Conservation (phyloP, 2,113 vertebrate genomes). For the Phyllopteryx taeniolatus region DNA sequence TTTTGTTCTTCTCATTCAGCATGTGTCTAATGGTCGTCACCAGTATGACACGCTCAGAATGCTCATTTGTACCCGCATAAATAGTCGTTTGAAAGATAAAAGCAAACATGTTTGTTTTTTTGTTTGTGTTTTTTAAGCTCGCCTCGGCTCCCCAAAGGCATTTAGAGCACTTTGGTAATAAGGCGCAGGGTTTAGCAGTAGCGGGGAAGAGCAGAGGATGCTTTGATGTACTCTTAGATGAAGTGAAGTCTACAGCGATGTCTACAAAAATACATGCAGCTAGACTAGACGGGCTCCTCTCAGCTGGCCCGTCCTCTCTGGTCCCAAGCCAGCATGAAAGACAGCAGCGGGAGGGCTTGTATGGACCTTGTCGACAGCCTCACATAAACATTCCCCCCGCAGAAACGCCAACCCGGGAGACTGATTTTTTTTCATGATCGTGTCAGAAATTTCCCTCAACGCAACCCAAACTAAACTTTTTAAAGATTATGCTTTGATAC, state of each 20-base stretch:
- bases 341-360: constrained; percentile 65
- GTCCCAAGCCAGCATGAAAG: constrained; percentile 73
- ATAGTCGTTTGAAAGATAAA: constrained; percentile 78
- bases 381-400: constrained; percentile 66
- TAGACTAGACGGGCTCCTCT: constrained; percentile 55
- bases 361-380: constrained; percentile 70
- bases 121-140: constrained; percentile 61
- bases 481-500: constrained; percentile 51
- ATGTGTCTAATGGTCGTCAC: constrained; percentile 37
- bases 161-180: constrained; percentile 79
- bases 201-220: constrained; percentile 62
- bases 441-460: constrained; percentile 45
- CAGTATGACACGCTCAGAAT: constrained; percentile 47
- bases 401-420: constrained; percentile 59
- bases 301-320: constrained; percentile 57
- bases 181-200: constrained; percentile 66
- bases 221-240: constrained; percentile 81
- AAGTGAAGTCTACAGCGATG: constrained; percentile 71
- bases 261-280: constrained; percentile 71
- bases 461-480: constrained; percentile 55
- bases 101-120: constrained; percentile 78
- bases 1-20: constrained; percentile 44
- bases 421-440: constrained; percentile 29
- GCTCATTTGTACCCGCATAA: constrained; percentile 75
- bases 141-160: constrained; percentile 63